phyloP scores from a whole-genome alignment of 2,888 invertebrate species.

The Spialia ferax region DNA sequence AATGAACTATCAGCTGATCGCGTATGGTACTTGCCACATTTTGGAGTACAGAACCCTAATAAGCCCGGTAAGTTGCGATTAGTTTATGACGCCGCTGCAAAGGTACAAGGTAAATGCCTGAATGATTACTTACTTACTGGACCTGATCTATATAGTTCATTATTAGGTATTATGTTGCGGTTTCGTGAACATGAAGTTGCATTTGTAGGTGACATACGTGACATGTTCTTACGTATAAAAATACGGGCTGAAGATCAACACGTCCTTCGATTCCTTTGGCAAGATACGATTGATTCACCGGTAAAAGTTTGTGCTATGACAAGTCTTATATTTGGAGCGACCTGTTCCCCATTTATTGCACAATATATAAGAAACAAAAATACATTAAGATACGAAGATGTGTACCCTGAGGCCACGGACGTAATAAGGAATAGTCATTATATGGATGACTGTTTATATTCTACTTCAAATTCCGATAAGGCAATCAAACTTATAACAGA shows the following conservation, averaged over 20 bases:
- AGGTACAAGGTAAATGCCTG: slow-evolving; percentile 39
- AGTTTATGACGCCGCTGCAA: slow-evolving; percentile 44
- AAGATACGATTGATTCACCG: neutral
- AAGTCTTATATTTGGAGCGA: slow-evolving; percentile 44
- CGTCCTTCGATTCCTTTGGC: slow-evolving; percentile 6
- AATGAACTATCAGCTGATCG: slow-evolving; percentile 14
- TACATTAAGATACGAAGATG: neutral
- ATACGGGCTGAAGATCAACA: slow-evolving; percentile 37
- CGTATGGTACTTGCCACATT: slow-evolving; percentile 45
- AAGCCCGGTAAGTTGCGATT: slow-evolving; percentile 44
- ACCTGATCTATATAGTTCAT: slow-evolving; percentile 44
- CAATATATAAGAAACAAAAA: slow-evolving; percentile 43
- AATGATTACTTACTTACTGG: slow-evolving; percentile 43
- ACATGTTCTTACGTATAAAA: slow-evolving; percentile 43
- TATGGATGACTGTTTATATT: slow-evolving; percentile 11
- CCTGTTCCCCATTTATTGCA: slow-evolving; percentile 46
- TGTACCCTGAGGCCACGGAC: neutral
- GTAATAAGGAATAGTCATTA: slow-evolving; percentile 8
- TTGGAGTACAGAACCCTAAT: slow-evolving; percentile 41
- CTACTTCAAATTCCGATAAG: neutral
- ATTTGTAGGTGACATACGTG: slow-evolving; percentile 11
- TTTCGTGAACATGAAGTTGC: slow-evolving; percentile 6
- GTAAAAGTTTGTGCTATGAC: slow-evolving; percentile 34
- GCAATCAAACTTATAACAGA: slow-evolving; percentile 1
- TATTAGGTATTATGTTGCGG: slow-evolving; percentile 42